Evolutionary conservation across 2,888 invertebrate genomes (phyloP).

Genomic region (Crossocerus cetratus): DNA sequence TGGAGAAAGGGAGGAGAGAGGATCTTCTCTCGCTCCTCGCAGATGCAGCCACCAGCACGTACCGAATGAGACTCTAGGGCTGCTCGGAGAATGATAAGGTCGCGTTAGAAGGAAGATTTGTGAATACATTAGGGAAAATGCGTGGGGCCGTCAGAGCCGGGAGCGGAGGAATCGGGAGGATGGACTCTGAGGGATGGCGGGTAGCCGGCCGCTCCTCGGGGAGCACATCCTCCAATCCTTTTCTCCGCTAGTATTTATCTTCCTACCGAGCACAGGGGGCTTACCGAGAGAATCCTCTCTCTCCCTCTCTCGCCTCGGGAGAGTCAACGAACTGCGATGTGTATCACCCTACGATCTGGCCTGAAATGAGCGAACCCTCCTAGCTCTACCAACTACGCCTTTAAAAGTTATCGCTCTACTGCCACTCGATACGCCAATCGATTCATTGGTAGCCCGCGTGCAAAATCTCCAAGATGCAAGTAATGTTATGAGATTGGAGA

Average conservation of each 20-base stretch:
- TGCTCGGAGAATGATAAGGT: slow-evolving; percentile 73
- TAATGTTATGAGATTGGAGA: too few relatives aligned
- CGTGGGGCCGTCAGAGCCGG: slow-evolving; percentile 45
- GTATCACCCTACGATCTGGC: slow-evolving; percentile 9
- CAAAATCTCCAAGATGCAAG: too few relatives aligned
- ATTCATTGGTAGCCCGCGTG: too few relatives aligned
- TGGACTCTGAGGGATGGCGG: slow-evolving; percentile 50
- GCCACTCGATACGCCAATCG: neutral
- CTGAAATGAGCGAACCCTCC: neutral
- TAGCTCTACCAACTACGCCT: neutral
- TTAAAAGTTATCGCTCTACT: neutral
- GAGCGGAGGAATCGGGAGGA: slow-evolving; percentile 31
- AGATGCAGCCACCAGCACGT: slow-evolving; percentile 40
- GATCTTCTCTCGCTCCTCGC: slow-evolving; percentile 15
- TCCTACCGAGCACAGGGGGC: slow-evolving; percentile 57
- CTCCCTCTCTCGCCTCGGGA: slow-evolving; percentile 21
- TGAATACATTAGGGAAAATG: slow-evolving; percentile 74
- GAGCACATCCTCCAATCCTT: slow-evolving; percentile 59
- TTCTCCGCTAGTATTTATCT: slow-evolving; percentile 66
- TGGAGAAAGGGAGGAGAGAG: slow-evolving; percentile 34
- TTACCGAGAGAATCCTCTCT: slow-evolving; percentile 11
- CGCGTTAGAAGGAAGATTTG: slow-evolving; percentile 75
- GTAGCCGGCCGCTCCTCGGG: slow-evolving; percentile 35
- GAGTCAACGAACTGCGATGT: slow-evolving; percentile 54
- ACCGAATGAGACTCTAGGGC: slow-evolving; percentile 58